phyloP scores from a whole-genome alignment of 2,113 vertebrate species.

The Chaetodon trifascialis region DNA sequence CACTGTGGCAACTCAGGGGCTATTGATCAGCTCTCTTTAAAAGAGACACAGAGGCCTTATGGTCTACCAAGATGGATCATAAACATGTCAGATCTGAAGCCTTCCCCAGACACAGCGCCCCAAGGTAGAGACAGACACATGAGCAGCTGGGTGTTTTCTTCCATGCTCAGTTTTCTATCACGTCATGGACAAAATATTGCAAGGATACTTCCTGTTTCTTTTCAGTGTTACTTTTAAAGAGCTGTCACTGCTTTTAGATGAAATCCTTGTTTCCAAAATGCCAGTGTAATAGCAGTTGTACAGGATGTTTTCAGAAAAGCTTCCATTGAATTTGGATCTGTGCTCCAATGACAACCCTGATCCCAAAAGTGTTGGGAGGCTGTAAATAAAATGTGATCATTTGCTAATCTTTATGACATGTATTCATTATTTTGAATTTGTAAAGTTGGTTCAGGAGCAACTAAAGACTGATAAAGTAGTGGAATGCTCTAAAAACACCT shows the following conservation, averaged over 20 bases:
- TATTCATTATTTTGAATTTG: too few relatives aligned
- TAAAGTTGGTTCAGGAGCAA: too few relatives aligned
- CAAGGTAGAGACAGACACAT: slow-evolving; percentile 23
- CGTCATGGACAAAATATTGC: not conserved
- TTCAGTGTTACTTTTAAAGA: not conserved
- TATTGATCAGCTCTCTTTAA: slow-evolving; percentile 40
- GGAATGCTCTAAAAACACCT: too few relatives aligned
- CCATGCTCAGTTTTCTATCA: not conserved
- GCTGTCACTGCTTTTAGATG: not conserved
- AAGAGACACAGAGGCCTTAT: slow-evolving; percentile 20
- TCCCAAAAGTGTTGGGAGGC: too few relatives aligned
- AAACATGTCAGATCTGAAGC: slow-evolving; percentile 38
- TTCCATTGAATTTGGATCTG: not conserved
- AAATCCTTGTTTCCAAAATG: not conserved
- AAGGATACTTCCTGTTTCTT: not conserved
- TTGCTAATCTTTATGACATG: too few relatives aligned
- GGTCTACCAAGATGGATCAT: slow-evolving; percentile 29
- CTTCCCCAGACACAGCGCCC: slow-evolving; percentile 33
- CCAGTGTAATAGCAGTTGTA: not conserved
- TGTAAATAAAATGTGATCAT: too few relatives aligned
- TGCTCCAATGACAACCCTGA: not conserved
- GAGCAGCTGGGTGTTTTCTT: slow-evolving; percentile 26
- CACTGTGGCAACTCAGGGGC: slow-evolving; percentile 20
- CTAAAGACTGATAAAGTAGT: too few relatives aligned
- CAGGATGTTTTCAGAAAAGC: not conserved